Evolutionary conservation across 2,888 invertebrate species (phyloP), one percentile per base, ranked within the genome.

Genomic region (Hybos culiciformis): DNA sequence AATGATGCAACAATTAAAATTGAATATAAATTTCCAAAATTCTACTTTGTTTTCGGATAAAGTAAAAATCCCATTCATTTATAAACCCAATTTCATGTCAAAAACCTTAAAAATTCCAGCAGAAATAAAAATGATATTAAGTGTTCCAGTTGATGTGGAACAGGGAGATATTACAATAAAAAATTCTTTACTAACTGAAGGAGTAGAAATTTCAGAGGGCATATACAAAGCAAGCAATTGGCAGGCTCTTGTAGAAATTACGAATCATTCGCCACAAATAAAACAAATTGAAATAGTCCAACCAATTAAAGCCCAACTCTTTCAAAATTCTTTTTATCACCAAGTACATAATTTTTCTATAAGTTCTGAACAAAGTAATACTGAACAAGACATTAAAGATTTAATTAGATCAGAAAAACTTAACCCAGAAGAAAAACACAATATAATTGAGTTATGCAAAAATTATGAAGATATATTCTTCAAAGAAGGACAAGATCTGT

Each of bases 391-490:
- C 24, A 24, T 24, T 8, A 24, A 8, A 6, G 11, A 24, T 24
- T 24, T 11, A 6, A 6, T 24, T 7, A 24, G 24, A 24, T 8
- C 24, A 8, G 7, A 6, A 8, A 6, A 24, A 8, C 24, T 24
- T 24, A 24, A 24, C 24, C 4, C 4, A 2, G 46, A 46, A 23
- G 46, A 46, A 37, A 23, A 17, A 36, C 37, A 36, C n/a, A 26
- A 36, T 20, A 15, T 41, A 4, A 24, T n/a, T 11, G 21, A 31
- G 23, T 6, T 41, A 9, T 41, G 44, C 21, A 29, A 18, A 19
- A n/a, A 20, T 5, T 44, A 29, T n/a, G 24, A 44, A 15, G 41
- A 44, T 14, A 43, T 43, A 23, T 43, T 34, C 40, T 46, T 39
- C 18, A 39, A 34, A 26, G 43, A 43, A 14, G 33, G 33, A 9